Evolutionary conservation across 1,140 invertebrate species (phyloP).

Genomic region (Ganaspis sp.): DNA sequence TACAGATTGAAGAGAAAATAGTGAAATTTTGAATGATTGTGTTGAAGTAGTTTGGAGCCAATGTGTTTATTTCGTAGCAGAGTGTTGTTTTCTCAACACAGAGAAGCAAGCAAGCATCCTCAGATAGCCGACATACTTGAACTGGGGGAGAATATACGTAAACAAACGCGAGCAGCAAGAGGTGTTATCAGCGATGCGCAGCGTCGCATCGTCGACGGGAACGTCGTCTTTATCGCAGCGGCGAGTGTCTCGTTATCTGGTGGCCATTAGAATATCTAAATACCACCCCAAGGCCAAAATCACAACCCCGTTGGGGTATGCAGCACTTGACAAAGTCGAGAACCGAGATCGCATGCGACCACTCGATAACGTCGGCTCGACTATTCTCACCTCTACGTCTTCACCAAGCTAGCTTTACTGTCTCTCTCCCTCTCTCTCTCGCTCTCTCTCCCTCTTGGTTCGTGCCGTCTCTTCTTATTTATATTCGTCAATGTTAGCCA

Average conservation of each 20-base stretch:
- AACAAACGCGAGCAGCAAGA: slow-evolving; percentile 64
- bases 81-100: not conserved
- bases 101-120: slow-evolving; percentile 28
- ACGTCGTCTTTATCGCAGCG: slow-evolving; percentile 73
- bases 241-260: slow-evolving; percentile 73
- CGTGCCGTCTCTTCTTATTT: slow-evolving; percentile 45
- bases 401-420: slow-evolving; percentile 13
- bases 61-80: not conserved
- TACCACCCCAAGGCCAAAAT: slow-evolving; percentile 70
- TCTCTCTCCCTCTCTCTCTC: slow-evolving; percentile 37
- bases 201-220: slow-evolving; percentile 66
- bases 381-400: slow-evolving; percentile 23
- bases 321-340: slow-evolving; percentile 42
- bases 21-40: not conserved
- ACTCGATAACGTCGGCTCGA: slow-evolving; percentile 57
- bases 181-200: slow-evolving; percentile 72
- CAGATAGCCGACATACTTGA: slow-evolving; percentile 55
- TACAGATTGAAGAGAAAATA: not conserved
- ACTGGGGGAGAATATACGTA: slow-evolving; percentile 57
- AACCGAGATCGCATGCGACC: slow-evolving; percentile 55
- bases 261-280: slow-evolving; percentile 77
- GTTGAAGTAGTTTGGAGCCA: not conserved
- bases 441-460: not conserved
- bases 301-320: slow-evolving; percentile 49
- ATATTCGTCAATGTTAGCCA: slow-evolving; percentile 52